Conservation (phyloP, 2,113 vertebrate species). For the Dolichotis patagonum region DNA sequence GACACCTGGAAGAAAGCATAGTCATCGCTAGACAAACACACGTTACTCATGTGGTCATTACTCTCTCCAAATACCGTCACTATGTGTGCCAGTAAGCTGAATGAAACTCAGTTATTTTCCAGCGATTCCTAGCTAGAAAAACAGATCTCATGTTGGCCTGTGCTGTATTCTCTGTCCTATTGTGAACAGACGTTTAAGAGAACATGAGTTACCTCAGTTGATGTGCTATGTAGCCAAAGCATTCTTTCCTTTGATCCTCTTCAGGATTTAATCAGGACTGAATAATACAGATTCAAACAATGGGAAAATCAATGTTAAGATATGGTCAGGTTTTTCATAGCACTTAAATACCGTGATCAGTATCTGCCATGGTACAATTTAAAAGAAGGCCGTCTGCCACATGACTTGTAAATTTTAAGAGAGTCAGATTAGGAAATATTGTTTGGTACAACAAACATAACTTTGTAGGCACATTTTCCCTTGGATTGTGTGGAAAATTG, state of each 20-base stretch:
- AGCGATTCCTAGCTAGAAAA: background rate
- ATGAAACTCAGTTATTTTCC: background rate
- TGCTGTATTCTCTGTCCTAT: background rate
- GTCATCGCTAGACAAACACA: background rate
- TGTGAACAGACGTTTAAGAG: background rate
- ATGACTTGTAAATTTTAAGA: background rate
- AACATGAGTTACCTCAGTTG: background rate
- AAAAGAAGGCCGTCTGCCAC: background rate
- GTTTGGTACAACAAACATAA: background rate
- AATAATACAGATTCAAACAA: background rate
- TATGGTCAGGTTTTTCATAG: background rate
- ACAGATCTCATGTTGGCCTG: fast-evolving
- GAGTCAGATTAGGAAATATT: background rate
- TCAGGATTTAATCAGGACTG: background rate
- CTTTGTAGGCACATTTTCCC: background rate
- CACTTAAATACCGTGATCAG: background rate
- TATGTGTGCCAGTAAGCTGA: background rate
- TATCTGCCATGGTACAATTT: background rate
- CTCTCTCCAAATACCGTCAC: background rate
- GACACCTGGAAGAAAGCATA: background rate
- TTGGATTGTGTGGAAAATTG: background rate
- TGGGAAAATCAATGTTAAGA: background rate
- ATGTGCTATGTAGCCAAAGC: background rate
- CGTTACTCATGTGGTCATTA: fast-evolving
- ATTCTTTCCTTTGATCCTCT: background rate